phyloP scores from a whole-genome alignment of 2,797 vertebrate species.

The Vultur gryphus region DNA sequence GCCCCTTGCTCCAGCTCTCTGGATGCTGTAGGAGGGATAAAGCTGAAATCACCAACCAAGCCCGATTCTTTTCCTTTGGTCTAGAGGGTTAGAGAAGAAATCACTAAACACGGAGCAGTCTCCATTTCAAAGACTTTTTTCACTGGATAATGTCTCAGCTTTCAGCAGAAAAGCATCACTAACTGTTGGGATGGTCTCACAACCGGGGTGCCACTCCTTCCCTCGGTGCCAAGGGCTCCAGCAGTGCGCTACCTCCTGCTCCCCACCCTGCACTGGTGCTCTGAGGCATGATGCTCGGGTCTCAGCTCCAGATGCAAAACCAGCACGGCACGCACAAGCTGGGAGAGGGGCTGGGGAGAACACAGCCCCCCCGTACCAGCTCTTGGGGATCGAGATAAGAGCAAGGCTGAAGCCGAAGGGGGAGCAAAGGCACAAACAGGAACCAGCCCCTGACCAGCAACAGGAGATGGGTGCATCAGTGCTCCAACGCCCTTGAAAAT shows the following conservation, averaged over 20 bases:
- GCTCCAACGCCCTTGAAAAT: background rate
- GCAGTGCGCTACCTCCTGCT: background rate
- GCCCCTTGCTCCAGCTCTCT: background rate
- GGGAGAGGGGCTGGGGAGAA: background rate
- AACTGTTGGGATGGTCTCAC: background rate
- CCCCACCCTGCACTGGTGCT: background rate
- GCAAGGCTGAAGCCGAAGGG: background rate
- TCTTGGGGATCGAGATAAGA: background rate
- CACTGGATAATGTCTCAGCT: background rate
- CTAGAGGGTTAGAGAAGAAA: background rate
- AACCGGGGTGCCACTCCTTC: fast-evolving
- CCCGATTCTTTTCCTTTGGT: background rate
- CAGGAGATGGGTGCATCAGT: background rate
- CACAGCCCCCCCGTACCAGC: background rate
- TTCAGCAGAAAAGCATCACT: constrained; percentile 18
- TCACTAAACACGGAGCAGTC: background rate
- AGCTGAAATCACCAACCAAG: background rate
- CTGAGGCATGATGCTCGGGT: background rate
- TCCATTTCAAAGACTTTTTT: background rate
- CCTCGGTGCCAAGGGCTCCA: background rate
- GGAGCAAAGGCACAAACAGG: constrained; percentile 46
- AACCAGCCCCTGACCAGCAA: background rate
- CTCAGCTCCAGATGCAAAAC: background rate
- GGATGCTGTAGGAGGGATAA: background rate
- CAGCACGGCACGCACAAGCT: background rate